These are phyloP conservation scores for Zosterops japonicus DNA, from an alignment of 2,113 vertebrate genomes.

Conservation along the genomic window DNA sequence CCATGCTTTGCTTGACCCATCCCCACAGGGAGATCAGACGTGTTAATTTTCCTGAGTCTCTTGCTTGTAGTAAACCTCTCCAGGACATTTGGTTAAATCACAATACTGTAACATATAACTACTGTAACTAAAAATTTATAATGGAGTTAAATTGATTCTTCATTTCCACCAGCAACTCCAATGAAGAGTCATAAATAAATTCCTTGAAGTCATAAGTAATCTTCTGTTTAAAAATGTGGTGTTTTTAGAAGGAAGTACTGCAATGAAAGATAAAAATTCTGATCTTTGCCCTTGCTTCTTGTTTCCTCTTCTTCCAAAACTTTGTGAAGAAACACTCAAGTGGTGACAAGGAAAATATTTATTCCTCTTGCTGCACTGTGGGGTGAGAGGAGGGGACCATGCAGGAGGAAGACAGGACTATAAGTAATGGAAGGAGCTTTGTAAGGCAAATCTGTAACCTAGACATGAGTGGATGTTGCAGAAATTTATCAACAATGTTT, in stretches of 20 bases:
- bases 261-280: neutral
- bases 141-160: neutral
- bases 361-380: neutral
- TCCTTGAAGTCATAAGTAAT: neutral
- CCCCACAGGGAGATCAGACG: neutral
- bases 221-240: neutral
- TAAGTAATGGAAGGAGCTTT: neutral
- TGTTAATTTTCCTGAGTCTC: neutral
- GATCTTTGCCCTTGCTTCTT: neutral
- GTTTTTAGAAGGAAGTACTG: neutral
- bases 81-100: neutral
- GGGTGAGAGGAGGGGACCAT: fast-evolving
- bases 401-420: neutral
- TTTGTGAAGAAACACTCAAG: neutral
- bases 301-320: conserved; percentile 12
- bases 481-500: neutral
- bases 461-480: neutral
- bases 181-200: too few species aligned
- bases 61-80: neutral
- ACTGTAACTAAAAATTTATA: neutral
- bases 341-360: conserved; percentile 12
- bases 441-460: neutral
- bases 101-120: neutral
- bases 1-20: neutral
- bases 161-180: neutral